These are phyloP conservation scores for Homalodisca vitripennis DNA, from an alignment of 1,140 invertebrate genomes.

Conservation along the genomic window DNA sequence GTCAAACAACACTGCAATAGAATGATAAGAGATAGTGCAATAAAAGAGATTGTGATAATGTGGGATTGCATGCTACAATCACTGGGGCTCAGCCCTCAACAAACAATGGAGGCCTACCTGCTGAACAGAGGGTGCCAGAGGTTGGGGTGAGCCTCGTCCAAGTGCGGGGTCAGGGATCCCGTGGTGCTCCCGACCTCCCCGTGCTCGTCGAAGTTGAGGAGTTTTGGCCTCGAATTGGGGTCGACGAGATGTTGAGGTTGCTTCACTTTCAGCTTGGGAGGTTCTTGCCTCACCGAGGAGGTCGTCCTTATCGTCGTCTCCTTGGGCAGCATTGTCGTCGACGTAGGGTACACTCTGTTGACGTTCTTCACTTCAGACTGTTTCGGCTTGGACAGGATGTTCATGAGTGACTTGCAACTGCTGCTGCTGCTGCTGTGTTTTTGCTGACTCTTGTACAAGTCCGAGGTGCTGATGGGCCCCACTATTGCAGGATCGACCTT, in stretches of 20 bases:
- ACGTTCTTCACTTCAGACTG: neutral
- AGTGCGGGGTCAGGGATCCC: slow-evolving; percentile 43
- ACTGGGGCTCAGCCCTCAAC: neutral
- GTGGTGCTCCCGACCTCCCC: slow-evolving; percentile 60
- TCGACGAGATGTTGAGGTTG: slow-evolving; percentile 50
- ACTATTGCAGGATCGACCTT: neutral
- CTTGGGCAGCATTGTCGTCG: slow-evolving; percentile 5
- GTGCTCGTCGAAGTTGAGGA: slow-evolving; percentile 44
- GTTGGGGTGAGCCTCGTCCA: slow-evolving; percentile 55
- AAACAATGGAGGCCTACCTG: slow-evolving; percentile 53
- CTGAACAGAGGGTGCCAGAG: slow-evolving; percentile 69
- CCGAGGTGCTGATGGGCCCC: neutral
- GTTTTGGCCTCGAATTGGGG: slow-evolving; percentile 42
- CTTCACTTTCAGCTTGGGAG: slow-evolving; percentile 46
- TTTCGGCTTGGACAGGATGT: slow-evolving; percentile 1
- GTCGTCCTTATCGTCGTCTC: slow-evolving; percentile 5
- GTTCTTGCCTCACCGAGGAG: slow-evolving; percentile 38
- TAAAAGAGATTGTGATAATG: no score
- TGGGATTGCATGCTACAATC: no score
- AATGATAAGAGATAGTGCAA: no score
- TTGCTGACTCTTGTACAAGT: neutral
- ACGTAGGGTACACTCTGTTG: neutral
- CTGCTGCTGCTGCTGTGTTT: slow-evolving; percentile 23
- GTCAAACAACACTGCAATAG: no score
- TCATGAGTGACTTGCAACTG: slow-evolving; percentile 13